Base-by-base conservation (phyloP, 2,888 invertebrate species). In the Tinea pellionella region DNA sequence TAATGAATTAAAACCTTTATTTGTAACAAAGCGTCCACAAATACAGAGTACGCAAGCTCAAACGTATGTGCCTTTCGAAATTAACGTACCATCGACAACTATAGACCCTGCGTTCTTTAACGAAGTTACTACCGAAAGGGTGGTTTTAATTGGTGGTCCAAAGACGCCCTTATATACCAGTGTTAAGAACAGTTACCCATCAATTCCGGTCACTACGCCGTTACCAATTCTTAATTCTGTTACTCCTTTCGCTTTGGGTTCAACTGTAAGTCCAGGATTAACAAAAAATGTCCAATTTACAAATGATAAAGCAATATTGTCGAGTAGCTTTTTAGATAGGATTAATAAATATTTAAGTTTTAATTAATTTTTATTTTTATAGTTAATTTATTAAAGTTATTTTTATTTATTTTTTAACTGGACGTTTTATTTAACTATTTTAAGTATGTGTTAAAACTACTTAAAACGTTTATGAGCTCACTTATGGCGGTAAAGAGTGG, bases 291-390 rank as follows among this genome's bases (percentile, higher is more conserved):
- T 80, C 0, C 69, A 68, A 63, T 65, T 71, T 29, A 63, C 63
- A 0, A 59, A 43, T 15, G 67, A 66, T 1, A 83, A 76, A 59
- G 83, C 85, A 0, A 65, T 80, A 1, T 65, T 86, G 4, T 77
- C 80, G 0, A 68, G 72, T 59, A 73, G 71, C 42, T 86, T 74
- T 67, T 75, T 86, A 29, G 72, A 78, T 63, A 80, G 75, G 61
- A 81, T 86, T 32, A 83, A 82, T 66, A 83, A 79, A 64, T 87
- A 87, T 73, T 72, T 87, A 63, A 72, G 67, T 53, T 85, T 74
- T 65, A 69, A 68, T 60, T 69, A 64, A 63, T 2, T 30, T 53
- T 37, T 32, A 60, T 51, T 1, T 51, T 29, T 37, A 47, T 59
- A 13, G 59, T 47, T 59, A 59, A 59, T 59, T 59, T 59, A 59